Conservation (phyloP, 2,113 vertebrate species). For the Miniopterus natalensis region DNA sequence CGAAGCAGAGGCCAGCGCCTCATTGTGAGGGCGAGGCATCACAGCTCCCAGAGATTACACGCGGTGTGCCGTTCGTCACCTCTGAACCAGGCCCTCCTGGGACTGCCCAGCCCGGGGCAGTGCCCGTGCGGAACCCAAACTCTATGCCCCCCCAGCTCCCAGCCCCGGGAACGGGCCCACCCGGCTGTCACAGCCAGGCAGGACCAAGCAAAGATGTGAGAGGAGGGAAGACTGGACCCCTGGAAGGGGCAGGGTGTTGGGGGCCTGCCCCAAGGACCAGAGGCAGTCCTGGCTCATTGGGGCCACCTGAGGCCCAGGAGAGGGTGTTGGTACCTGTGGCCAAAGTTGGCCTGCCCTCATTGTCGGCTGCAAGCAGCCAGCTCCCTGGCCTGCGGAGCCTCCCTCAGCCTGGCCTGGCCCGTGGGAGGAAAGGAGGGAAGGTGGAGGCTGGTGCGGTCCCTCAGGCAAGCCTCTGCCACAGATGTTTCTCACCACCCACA, state of each 20-base stretch:
- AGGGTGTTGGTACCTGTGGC: neutral
- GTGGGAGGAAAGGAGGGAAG: neutral
- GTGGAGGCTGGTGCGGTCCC: neutral
- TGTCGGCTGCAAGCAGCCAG: neutral
- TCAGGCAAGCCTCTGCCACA: neutral
- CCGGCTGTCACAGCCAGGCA: neutral
- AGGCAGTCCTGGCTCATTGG: too few species aligned
- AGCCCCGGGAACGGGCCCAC: too few species aligned
- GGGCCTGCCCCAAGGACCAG: neutral
- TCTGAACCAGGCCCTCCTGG: neutral
- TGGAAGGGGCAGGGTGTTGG: too few species aligned
- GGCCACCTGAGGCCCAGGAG: neutral
- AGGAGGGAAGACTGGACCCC: neutral
- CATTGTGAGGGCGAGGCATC: neutral
- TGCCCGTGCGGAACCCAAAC: neutral
- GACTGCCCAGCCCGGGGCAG: neutral
- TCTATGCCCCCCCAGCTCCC: neutral
- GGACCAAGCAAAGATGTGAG: neutral
- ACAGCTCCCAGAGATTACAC: fast-evolving
- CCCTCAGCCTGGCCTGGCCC: neutral
- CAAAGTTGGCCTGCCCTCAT: too few species aligned
- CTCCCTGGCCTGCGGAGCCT: neutral
- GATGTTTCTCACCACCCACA: neutral
- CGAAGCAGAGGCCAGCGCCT: neutral
- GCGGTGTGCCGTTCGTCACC: neutral